Evolutionary conservation across 2,888 invertebrate species (phyloP).

Genomic region (Endotricha flammealis): DNA sequence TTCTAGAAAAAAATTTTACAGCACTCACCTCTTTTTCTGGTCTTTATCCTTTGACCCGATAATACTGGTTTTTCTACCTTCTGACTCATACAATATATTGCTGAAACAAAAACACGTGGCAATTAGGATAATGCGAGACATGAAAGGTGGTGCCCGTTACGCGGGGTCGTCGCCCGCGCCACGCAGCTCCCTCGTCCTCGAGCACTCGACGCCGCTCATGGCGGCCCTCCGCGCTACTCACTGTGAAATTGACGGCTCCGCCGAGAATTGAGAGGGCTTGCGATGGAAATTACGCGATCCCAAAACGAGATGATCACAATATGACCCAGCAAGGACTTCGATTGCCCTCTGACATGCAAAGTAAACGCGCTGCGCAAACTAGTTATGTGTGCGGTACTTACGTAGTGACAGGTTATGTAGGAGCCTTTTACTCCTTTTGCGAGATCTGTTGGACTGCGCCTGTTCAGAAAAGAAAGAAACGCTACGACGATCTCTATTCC

Average conservation of each 20-base stretch:
- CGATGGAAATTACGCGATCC: slow-evolving; percentile 32
- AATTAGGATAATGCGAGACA: slow-evolving; percentile 42
- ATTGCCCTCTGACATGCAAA: slow-evolving; percentile 19
- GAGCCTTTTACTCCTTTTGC: slow-evolving; percentile 79
- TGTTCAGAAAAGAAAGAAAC: slow-evolving; percentile 77
- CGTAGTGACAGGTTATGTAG: slow-evolving; percentile 78
- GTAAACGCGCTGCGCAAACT: slow-evolving; percentile 35
- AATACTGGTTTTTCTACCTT: slow-evolving; percentile 99
- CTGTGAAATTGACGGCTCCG: slow-evolving; percentile 35
- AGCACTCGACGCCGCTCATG: slow-evolving; percentile 37
- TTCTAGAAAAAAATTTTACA: slow-evolving; percentile 19
- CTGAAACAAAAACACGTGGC: slow-evolving; percentile 81
- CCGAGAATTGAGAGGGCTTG: slow-evolving; percentile 26
- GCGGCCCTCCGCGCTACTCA: slow-evolving; percentile 46
- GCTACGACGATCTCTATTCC: slow-evolving; percentile 71
- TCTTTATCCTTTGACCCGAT: slow-evolving; percentile 99
- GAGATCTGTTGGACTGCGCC: slow-evolving; percentile 76
- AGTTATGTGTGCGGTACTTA: slow-evolving; percentile 61
- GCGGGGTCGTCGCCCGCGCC: slow-evolving; percentile 64
- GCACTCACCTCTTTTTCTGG: slow-evolving; percentile 98
- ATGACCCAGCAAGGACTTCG: slow-evolving; percentile 37
- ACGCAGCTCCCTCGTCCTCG: slow-evolving; percentile 32
- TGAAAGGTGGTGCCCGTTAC: slow-evolving; percentile 40
- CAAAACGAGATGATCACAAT: slow-evolving; percentile 25
- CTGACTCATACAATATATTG: slow-evolving; percentile 99